Evolutionary conservation across 2,113 vertebrate species (phyloP).

Genomic region (Serilophus lunatus): DNA sequence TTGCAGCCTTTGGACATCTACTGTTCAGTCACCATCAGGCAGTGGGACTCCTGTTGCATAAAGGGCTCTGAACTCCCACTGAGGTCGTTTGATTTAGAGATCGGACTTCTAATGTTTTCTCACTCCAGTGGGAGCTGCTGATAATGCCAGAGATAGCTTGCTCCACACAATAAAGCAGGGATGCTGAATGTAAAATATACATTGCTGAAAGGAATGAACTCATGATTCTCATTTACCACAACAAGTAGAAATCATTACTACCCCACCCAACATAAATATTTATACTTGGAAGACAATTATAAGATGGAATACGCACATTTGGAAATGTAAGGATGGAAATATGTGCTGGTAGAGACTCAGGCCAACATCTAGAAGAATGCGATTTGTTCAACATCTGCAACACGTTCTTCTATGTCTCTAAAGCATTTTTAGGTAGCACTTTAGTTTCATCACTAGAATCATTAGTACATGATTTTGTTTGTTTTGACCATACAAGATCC

Average conservation of each 20-base stretch:
- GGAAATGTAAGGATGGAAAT: not conserved
- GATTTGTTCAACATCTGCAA: not conserved
- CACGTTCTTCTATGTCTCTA: not conserved
- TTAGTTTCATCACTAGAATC: not conserved
- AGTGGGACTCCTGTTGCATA: not conserved
- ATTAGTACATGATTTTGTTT: not conserved
- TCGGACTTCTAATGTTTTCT: not conserved
- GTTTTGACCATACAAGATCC: not conserved
- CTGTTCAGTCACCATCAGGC: not conserved
- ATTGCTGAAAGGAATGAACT: not conserved
- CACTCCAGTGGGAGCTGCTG: not conserved
- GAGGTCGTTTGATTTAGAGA: not conserved
- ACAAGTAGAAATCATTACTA: not conserved
- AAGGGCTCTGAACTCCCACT: not conserved
- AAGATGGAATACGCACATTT: not conserved
- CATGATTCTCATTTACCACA: not conserved
- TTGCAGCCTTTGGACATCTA: not conserved
- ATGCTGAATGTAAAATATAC: not conserved
- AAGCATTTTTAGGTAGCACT: not conserved
- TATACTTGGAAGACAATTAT: not conserved
- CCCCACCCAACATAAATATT: not conserved
- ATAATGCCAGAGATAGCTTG: not conserved
- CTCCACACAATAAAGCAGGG: not conserved
- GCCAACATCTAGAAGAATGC: not conserved
- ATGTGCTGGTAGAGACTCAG: not conserved